Percentiles rank a stretch among this genome's conserved stretches.
These are phyloP conservation scores for Leucophenga montana DNA, from an alignment of 2,888 invertebrate genomes.

Conservation along the genomic window DNA sequence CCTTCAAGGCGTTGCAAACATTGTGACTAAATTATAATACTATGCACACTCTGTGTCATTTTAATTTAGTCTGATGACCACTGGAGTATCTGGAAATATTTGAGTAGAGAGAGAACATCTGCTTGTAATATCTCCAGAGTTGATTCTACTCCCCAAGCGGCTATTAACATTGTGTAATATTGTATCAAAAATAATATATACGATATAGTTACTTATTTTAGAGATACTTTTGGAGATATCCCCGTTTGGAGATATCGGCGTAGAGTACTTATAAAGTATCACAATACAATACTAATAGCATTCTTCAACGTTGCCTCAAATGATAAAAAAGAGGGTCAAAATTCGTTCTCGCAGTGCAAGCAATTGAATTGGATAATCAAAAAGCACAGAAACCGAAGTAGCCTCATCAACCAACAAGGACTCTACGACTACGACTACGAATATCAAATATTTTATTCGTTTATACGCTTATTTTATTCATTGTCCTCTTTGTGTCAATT, in stretches of 20 bases:
- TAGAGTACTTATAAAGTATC: background rate
- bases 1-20: no score
- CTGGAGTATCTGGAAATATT: no score
- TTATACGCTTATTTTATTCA: conserved; percentile 15
- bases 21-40: no score
- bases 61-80: no score
- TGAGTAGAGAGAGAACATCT: no score
- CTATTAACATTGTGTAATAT: no score
- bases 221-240: no score
- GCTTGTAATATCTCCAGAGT: no score
- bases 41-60: no score
- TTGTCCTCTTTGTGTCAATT: background rate
- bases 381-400: background rate
- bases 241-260: background rate
- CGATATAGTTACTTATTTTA: no score
- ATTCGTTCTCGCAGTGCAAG: background rate
- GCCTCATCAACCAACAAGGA: background rate
- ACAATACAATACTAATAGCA: background rate
- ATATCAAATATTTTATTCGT: conserved; percentile 14
- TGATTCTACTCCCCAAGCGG: no score
- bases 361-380: conserved; percentile 7
- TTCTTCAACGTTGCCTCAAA: background rate
- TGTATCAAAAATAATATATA: no score
- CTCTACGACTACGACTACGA: conserved; percentile 22
- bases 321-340: background rate